Evolutionary conservation across 1,140 invertebrate genomes (phyloP).

Genomic region (Drosophila hydei): DNA sequence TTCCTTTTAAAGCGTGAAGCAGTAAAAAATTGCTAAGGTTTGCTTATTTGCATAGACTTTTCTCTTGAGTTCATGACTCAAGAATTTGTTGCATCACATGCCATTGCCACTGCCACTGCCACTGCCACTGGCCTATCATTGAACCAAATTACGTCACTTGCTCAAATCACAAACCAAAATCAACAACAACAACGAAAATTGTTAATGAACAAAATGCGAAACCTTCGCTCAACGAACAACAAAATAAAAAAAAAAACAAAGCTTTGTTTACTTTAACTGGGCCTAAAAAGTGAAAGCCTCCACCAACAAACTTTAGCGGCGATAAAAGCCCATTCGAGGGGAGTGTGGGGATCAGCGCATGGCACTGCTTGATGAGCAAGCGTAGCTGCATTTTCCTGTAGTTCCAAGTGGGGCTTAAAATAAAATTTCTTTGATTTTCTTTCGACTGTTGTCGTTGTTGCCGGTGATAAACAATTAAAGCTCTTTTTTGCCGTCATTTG

Average conservation of each 20-base stretch:
- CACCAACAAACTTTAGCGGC: slow-evolving; percentile 14
- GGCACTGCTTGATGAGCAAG: slow-evolving; percentile 20
- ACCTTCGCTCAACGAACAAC: slow-evolving; percentile 15
- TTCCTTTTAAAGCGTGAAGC: slow-evolving; percentile 1
- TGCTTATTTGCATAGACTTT: background rate
- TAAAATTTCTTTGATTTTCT: slow-evolving; percentile 35
- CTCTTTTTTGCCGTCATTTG: slow-evolving; percentile 33
- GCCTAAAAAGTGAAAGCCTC: slow-evolving; percentile 48
- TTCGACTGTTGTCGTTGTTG: slow-evolving; percentile 15
- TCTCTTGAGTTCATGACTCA: background rate
- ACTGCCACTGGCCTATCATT: background rate
- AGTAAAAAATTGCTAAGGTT: slow-evolving; percentile 9
- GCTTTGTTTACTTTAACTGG: slow-evolving; percentile 40
- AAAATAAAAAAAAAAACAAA: slow-evolving; percentile 8
- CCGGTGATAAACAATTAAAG: slow-evolving; percentile 25
- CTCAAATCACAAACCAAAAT: slow-evolving; percentile 28
- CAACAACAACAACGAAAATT: slow-evolving; percentile 27
- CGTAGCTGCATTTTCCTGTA: slow-evolving; percentile 33
- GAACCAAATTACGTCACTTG: slow-evolving; percentile 18
- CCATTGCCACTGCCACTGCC: background rate
- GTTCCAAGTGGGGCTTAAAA: slow-evolving; percentile 7
- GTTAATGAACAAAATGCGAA: slow-evolving; percentile 37
- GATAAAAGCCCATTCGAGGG: slow-evolving; percentile 29
- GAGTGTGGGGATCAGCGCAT: slow-evolving; percentile 8
- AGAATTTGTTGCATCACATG: background rate